Evolutionary conservation across 2,113 vertebrate species (phyloP).

Genomic region (Microcebus griseorufus): DNA sequence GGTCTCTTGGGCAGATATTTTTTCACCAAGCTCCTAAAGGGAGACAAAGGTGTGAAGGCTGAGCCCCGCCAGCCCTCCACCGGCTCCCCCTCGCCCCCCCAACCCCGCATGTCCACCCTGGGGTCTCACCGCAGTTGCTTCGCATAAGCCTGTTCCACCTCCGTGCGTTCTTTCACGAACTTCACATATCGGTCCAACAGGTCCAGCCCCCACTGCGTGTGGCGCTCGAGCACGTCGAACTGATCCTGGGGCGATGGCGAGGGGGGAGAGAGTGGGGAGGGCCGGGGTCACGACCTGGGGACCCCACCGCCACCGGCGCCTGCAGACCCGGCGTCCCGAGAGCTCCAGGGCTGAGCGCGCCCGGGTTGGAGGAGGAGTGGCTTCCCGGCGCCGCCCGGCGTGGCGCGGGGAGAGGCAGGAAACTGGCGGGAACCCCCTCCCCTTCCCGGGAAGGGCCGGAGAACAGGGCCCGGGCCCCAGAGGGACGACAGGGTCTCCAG

Average conservation of each 20-base stretch:
- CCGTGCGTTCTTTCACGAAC: constrained; percentile 93
- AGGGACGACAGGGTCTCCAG: background rate
- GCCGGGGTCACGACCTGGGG: background rate
- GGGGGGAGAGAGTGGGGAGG: background rate
- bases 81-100: background rate
- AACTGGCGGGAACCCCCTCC: constrained; percentile 69
- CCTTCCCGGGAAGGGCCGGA: constrained; percentile 59
- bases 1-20: constrained; percentile 92
- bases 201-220: constrained; percentile 93
- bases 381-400: constrained; percentile 59
- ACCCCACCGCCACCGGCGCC: background rate
- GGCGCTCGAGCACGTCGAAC: constrained; percentile 92
- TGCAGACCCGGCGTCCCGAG: background rate
- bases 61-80: background rate
- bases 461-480: constrained; percentile 25
- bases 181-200: constrained; percentile 94
- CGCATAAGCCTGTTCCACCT: constrained; percentile 93
- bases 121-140: constrained; percentile 90
- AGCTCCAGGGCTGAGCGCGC: background rate
- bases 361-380: background rate
- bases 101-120: background rate
- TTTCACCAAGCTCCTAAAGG: constrained; percentile 91
- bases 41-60: constrained; percentile 26
- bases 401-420: constrained; percentile 60
- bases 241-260: constrained; percentile 86